Base-by-base conservation (phyloP, 2,113 vertebrate genomes). In the Cavia porcellus region DNA sequence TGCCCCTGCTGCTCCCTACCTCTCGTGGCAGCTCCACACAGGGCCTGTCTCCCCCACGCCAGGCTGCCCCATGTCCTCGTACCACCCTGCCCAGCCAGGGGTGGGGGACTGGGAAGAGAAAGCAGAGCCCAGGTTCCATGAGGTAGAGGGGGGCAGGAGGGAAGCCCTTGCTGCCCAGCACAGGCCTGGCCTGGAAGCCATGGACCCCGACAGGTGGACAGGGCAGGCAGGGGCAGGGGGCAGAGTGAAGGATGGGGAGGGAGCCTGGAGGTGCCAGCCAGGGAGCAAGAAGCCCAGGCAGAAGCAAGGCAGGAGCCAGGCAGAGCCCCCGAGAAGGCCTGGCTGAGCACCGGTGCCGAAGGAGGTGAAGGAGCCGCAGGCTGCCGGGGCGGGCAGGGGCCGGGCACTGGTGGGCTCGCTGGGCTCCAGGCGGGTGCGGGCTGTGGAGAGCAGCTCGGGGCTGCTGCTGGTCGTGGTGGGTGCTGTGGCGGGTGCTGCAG, bases 351-450 rank as follows among this genome's bases (percentile, higher is more conserved):
- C 92, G 2, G 94, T n/a, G 85, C 86, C 75, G 87, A 90, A 96
- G 57, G 52, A 81, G 83, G 92, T 75, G 95, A 97, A 96, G 94
- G 81, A 81, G 57, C 97, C 85, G 4, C 90, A 94, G 91, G 82
- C 80, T 0, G 64, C 74, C 0, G 94, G 92, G 14, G 55, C 59
- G 0, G 86, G 95, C 84, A 95, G 89, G 70, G 95, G 87, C 62
- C 79, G 68, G 66, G 89, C 59, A 13, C 32, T 64, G 0, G 95
- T 57, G 95, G 95, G 94, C 57, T 79, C 25, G 52, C 90, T 68
- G 96, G 95, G 90, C 79, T 98, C 61, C 84, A n/a, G 89, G 70
- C 75, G 14, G 90, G 57, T 4, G 55, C 85, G 3, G 30, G 81
- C 38, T 45, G 79, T 0, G 0, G 92, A 86, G 57, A 45, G 64